A percentile compares a stretch with the other conserved stretches of the same genome.
These are phyloP conservation scores for Syrista parreyssii DNA, from an alignment of 2,888 invertebrate genomes.

Conservation along the genomic window DNA sequence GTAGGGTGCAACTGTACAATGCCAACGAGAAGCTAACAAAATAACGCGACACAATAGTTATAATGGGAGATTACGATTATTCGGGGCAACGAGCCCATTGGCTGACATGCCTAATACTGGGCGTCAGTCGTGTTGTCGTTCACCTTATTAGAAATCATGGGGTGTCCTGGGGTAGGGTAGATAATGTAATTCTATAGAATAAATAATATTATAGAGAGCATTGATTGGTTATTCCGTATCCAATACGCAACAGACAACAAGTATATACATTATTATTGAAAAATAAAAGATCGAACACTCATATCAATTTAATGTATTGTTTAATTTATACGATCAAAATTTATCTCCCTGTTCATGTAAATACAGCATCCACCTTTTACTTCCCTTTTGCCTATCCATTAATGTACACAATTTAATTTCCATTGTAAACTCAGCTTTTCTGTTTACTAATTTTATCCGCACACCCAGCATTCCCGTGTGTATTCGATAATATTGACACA, in stretches of 20 bases:
- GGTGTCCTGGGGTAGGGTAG: background rate
- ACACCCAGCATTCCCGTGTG: background rate
- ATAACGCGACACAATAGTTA: constrained; percentile 39
- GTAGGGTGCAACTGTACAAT: constrained; percentile 29
- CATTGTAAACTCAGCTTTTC: background rate
- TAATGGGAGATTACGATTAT: constrained; percentile 7
- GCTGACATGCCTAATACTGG: background rate
- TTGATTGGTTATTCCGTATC: background rate
- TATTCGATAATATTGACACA: background rate
- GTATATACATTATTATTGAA: constrained; percentile 10
- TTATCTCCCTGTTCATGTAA: background rate
- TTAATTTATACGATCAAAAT: background rate
- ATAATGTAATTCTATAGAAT: background rate
- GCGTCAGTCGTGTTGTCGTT: background rate
- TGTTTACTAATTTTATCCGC: background rate
- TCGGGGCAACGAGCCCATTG: constrained; percentile 20
- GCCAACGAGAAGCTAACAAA: constrained; percentile 38
- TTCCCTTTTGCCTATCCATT: background rate
- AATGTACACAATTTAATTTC: background rate
- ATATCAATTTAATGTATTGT: background rate
- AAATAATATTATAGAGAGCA: background rate
- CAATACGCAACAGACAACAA: background rate
- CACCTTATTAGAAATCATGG: background rate
- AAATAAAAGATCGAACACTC: background rate
- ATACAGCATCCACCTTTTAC: background rate